Evolutionary conservation across 2,797 vertebrate genomes (phyloP).

Genomic region (Melanogrammus aeglefinus): DNA sequence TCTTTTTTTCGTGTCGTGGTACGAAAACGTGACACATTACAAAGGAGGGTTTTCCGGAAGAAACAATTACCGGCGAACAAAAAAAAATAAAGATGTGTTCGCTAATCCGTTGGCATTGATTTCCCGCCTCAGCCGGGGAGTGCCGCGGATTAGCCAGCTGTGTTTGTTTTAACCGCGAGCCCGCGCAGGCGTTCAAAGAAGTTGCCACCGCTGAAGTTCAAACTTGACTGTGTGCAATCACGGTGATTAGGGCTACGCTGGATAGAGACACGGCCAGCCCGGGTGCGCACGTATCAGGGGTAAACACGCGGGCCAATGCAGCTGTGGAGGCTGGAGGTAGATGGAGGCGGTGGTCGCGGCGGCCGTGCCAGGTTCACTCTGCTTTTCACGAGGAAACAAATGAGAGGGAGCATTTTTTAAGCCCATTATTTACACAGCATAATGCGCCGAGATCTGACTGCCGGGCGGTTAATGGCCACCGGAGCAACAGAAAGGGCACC

Average conservation of each 20-base stretch:
- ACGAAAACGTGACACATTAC: too few species aligned
- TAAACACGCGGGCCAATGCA: background rate
- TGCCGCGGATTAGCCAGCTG: constrained; percentile 22
- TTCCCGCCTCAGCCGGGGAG: constrained; percentile 10
- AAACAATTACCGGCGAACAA: too few species aligned
- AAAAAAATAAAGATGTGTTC: constrained; percentile 17
- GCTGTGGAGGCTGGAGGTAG: background rate
- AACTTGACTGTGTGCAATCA: constrained; percentile 1
- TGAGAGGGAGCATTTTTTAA: background rate
- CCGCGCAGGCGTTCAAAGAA: background rate
- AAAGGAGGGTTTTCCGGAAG: too few species aligned
- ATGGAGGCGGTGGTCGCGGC: background rate
- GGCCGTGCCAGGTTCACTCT: background rate
- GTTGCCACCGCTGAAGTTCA: background rate
- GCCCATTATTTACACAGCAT: constrained; percentile 13
- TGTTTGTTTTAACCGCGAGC: constrained; percentile 4
- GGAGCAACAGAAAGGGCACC: constrained; percentile 14
- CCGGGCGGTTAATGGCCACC: constrained; percentile 15
- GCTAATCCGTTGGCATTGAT: constrained; percentile 20
- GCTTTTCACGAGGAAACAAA: constrained; percentile 12
- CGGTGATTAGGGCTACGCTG: background rate
- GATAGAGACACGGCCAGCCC: background rate
- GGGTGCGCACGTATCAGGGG: background rate
- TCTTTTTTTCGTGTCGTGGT: too few species aligned
- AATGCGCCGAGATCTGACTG: background rate